These are phyloP conservation scores for Ptilodon capucinus DNA, from an alignment of 2,888 invertebrate genomes.

Conservation along the genomic window DNA sequence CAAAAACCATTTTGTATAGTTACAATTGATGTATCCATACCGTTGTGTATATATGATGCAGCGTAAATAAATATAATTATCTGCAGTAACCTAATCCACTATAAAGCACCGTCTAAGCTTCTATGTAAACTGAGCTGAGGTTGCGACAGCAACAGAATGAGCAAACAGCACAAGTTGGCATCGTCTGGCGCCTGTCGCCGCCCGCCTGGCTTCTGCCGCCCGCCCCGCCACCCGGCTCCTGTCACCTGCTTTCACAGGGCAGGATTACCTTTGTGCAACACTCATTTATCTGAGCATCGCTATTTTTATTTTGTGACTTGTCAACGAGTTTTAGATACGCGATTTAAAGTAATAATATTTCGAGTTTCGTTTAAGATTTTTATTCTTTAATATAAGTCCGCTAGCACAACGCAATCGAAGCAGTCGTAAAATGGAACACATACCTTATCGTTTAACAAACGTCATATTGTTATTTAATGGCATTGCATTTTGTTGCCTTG, in stretches of 20 bases:
- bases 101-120: not conserved
- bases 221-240: too few species aligned
- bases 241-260: not conserved
- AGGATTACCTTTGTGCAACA: not conserved
- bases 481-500: too few species aligned
- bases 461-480: too few species aligned
- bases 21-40: too few species aligned
- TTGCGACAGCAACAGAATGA: not conserved
- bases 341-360: too few species aligned
- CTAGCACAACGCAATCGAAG: too few species aligned
- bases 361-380: too few species aligned
- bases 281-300: not conserved
- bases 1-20: too few species aligned
- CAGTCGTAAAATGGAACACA: too few species aligned
- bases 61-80: not conserved
- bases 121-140: not conserved
- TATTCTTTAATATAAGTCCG: too few species aligned
- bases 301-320: not conserved
- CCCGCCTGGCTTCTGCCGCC: not conserved
- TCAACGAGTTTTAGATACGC: not conserved
- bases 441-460: too few species aligned
- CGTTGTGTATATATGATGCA: too few species aligned
- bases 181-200: not conserved
- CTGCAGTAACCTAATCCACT: not conserved
- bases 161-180: not conserved